Percentiles rank a stretch among this genome's conserved stretches.
phyloP scores from a whole-genome alignment of 2,888 invertebrate species.

The Xanthorhoe spadicearia region DNA sequence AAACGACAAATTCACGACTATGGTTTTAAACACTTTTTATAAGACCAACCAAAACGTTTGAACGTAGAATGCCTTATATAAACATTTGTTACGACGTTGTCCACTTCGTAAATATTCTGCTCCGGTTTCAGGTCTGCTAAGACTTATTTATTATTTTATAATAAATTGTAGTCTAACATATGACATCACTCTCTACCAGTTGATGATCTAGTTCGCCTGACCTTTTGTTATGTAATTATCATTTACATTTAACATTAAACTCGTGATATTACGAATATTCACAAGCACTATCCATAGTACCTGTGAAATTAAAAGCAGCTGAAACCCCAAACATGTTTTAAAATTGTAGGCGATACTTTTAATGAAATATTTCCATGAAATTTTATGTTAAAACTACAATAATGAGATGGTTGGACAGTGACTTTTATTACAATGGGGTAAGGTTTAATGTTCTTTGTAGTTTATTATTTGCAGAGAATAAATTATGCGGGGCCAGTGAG shows the following conservation, averaged over 20 bases:
- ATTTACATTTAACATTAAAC: not conserved
- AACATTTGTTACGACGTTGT: too few species aligned
- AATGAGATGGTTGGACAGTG: constrained; percentile 36
- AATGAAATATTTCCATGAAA: constrained; percentile 43
- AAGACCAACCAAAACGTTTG: too few species aligned
- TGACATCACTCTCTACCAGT: too few species aligned
- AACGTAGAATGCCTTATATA: too few species aligned
- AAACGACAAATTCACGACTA: too few species aligned
- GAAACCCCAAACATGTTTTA: constrained; percentile 27
- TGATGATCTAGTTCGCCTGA: too few species aligned
- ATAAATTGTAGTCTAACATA: too few species aligned
- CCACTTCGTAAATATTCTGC: too few species aligned
- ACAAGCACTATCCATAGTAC: not conserved
- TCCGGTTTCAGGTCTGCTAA: too few species aligned
- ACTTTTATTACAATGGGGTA: constrained; percentile 18
- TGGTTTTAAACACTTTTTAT: too few species aligned
- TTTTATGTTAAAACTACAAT: constrained; percentile 41
- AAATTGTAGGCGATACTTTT: constrained; percentile 34
- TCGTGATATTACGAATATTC: not conserved
- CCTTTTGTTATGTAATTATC: not conserved
- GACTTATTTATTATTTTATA: too few species aligned
- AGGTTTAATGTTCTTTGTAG: constrained; percentile 22
- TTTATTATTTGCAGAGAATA: constrained; percentile 39
- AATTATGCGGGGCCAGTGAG: constrained; percentile 41
- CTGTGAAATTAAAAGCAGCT: constrained; percentile 14